Evolutionary conservation across 2,888 invertebrate genomes (phyloP).

Genomic region (Eristalis pertinax): DNA sequence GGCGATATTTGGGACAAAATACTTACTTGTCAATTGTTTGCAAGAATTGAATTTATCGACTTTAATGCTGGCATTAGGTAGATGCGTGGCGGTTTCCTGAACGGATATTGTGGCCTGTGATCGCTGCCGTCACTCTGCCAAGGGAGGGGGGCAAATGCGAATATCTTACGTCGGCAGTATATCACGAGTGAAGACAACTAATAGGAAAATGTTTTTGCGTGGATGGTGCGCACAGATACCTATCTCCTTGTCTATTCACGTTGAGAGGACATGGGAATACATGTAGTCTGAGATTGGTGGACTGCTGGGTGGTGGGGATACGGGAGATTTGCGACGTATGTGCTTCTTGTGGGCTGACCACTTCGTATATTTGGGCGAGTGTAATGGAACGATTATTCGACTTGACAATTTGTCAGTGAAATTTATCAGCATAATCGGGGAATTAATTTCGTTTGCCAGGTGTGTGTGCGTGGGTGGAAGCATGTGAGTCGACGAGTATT

Average conservation of each 20-base stretch:
- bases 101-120: constrained; percentile 33
- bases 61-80: constrained; percentile 27
- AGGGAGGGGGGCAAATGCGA: constrained; percentile 41
- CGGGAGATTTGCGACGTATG: constrained; percentile 38
- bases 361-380: constrained; percentile 49
- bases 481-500: constrained; percentile 18
- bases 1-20: constrained; percentile 24
- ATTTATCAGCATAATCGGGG: constrained; percentile 69
- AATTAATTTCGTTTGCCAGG: constrained; percentile 59
- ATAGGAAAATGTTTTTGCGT: constrained; percentile 65
- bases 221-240: constrained; percentile 9
- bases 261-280: not conserved
- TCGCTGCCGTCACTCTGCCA: too few relatives aligned
- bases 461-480: not conserved
- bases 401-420: constrained; percentile 68
- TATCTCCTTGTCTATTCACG: not conserved
- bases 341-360: constrained; percentile 61
- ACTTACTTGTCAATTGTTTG: constrained; percentile 71
- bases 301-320: not conserved
- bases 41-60: constrained; percentile 71
- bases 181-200: constrained; percentile 70
- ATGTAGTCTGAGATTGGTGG: not conserved
- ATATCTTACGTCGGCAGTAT: constrained; percentile 71
- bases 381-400: constrained; percentile 70
- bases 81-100: not conserved